Percentiles rank a stretch among this genome's conserved stretches.
phyloP scores from a whole-genome alignment of 53 echinoderm and acorn worm genomes.

The Astropecten irregularis region DNA sequence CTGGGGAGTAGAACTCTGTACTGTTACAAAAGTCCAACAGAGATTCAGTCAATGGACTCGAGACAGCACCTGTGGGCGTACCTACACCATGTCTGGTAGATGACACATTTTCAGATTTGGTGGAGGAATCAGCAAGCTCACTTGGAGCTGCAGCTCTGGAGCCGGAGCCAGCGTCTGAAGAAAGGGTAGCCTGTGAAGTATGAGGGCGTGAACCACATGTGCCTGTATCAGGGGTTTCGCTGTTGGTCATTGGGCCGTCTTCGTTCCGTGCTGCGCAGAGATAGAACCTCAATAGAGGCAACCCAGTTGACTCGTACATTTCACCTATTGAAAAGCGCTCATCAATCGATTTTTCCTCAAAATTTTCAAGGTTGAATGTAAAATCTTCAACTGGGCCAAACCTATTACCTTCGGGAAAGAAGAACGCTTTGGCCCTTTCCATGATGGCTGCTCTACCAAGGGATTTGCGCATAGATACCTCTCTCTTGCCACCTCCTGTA shows the following conservation, averaged over 20 bases:
- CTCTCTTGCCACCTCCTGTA: conserved; percentile 24
- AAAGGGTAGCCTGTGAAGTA: too few species aligned
- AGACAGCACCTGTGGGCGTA: too few species aligned
- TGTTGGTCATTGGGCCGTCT: conserved; percentile 15
- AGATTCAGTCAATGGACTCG: too few species aligned
- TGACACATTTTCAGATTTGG: too few species aligned
- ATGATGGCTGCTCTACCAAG: conserved; percentile 3
- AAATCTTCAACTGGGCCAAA: conserved; percentile 4
- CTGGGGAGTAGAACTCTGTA: too few species aligned
- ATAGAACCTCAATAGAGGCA: conserved; percentile 19
- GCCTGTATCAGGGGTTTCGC: too few species aligned
- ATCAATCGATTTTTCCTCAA: conserved; percentile 1
- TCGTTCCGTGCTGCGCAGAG: not conserved
- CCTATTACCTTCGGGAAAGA: conserved; percentile 18
- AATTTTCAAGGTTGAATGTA: conserved; percentile 20
- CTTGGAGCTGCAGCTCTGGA: too few species aligned
- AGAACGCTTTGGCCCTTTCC: not conserved
- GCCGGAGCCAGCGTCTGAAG: too few species aligned
- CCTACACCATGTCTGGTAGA: too few species aligned
- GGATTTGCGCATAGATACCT: conserved; percentile 3
- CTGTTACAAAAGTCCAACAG: too few species aligned
- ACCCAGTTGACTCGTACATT: conserved; percentile 32
- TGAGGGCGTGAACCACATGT: too few species aligned
- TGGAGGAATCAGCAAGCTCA: too few species aligned
- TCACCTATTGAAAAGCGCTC: not conserved